A percentile compares a stretch with the other conserved stretches of the same genome.
Conservation (phyloP, 1,140 invertebrate species). For the Euwallacea similis region DNA sequence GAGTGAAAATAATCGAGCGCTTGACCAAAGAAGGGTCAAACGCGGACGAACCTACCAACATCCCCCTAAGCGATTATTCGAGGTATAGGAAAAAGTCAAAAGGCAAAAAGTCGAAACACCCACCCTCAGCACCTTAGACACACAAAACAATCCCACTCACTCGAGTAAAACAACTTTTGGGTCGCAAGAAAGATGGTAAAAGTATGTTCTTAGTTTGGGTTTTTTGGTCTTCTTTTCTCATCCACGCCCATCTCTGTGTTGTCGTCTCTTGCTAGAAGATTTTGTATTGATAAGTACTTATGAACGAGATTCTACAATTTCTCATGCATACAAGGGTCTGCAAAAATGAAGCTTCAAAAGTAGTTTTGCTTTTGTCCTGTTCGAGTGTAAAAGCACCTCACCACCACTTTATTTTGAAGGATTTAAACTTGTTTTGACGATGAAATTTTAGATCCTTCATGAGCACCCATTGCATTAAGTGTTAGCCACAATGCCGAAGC, state of each 20-base stretch:
- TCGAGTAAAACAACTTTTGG: conserved; percentile 36
- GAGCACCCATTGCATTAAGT: too few relatives aligned
- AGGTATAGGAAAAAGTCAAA: conserved; percentile 60
- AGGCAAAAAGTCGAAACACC: conserved; percentile 17
- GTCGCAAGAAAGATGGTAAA: conserved; percentile 22
- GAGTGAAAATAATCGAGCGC: conserved; percentile 77
- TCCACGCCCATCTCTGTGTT: conserved; percentile 16
- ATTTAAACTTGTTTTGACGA: too few relatives aligned
- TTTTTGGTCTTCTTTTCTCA: conserved; percentile 16
- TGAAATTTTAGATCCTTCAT: too few relatives aligned
- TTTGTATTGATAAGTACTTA: background rate
- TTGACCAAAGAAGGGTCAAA: conserved; percentile 81
- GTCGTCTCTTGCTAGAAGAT: background rate
- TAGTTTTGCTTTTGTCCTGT: conserved; percentile 35
- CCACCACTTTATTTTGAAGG: background rate
- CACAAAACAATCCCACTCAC: conserved; percentile 25
- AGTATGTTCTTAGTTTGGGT: conserved; percentile 17
- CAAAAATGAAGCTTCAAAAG: conserved; percentile 4
- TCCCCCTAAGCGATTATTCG: conserved; percentile 81
- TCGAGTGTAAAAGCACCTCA: conserved; percentile 14
- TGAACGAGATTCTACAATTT: too few relatives aligned
- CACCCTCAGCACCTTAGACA: conserved; percentile 25
- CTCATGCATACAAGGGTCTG: too few relatives aligned
- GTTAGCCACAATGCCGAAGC: too few relatives aligned
- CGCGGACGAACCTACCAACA: conserved; percentile 84